phyloP scores from a whole-genome alignment of 2,888 invertebrate genomes.

The Podabrus alpinus region DNA sequence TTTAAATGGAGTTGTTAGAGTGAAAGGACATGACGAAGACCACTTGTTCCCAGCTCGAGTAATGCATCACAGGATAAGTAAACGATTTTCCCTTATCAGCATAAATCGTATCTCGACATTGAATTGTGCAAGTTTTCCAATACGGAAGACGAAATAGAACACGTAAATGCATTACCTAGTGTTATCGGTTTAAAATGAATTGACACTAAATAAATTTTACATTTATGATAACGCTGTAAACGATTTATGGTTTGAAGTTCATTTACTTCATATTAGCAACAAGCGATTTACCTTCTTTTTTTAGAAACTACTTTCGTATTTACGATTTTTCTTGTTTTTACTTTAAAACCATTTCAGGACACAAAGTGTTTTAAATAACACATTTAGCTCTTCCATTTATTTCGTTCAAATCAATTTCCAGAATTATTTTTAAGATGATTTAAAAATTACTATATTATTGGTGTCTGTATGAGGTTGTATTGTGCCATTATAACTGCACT shows the following conservation, averaged over 20 bases:
- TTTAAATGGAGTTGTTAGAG: constrained; percentile 14
- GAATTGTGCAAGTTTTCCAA: constrained; percentile 15
- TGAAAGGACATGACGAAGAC: constrained; percentile 16
- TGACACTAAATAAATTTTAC: constrained; percentile 6
- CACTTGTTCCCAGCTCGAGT: constrained; percentile 5
- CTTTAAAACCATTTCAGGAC: not conserved
- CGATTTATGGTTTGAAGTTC: not conserved
- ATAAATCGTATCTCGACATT: constrained; percentile 12
- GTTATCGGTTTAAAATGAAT: constrained; percentile 12
- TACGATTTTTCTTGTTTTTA: not conserved
- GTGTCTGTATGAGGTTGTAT: too few relatives aligned
- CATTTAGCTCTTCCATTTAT: too few relatives aligned
- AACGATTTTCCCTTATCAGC: constrained; percentile 16
- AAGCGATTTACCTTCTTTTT: not conserved
- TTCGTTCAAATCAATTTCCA: not conserved
- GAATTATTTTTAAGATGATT: too few relatives aligned
- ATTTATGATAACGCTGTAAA: constrained; percentile 1
- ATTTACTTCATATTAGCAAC: not conserved
- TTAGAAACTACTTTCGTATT: not conserved
- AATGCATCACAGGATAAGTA: constrained; percentile 12
- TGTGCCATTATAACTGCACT: too few relatives aligned
- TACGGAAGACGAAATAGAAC: not conserved
- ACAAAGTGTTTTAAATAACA: too few relatives aligned
- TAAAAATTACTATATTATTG: too few relatives aligned
- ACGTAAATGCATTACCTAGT: constrained; percentile 14